Percentiles rank a stretch among this genome's conserved stretches.
phyloP scores from a whole-genome alignment of 2,113 vertebrate species.

The Paramisgurnus dabryanus region DNA sequence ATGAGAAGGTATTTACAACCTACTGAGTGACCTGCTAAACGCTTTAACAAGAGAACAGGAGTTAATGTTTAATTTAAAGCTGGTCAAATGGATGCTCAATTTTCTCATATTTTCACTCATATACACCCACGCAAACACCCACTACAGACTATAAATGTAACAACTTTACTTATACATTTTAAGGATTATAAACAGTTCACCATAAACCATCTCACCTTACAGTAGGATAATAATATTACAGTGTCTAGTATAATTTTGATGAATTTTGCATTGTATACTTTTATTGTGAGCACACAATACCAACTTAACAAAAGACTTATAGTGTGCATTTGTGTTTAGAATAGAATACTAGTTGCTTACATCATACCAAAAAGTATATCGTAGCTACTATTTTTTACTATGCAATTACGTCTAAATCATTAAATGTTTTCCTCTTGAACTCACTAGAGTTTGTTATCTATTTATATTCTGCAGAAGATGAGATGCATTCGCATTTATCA shows the following conservation, averaged over 20 bases:
- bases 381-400: too few species aligned
- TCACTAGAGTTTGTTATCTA: too few species aligned
- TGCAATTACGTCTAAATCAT: too few species aligned
- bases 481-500: too few species aligned
- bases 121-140: constrained; percentile 21
- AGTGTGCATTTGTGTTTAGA: background rate
- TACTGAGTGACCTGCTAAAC: constrained; percentile 53
- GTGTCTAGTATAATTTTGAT: background rate
- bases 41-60: constrained; percentile 27
- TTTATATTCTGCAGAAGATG: too few species aligned
- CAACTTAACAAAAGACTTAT: background rate
- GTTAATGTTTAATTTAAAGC: constrained; percentile 66
- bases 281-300: background rate
- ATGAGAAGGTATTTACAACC: constrained; percentile 58
- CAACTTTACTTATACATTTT: background rate
- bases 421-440: too few species aligned
- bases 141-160: background rate
- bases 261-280: background rate
- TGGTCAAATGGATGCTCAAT: constrained; percentile 34
- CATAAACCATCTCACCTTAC: background rate
- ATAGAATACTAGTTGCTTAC: background rate
- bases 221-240: background rate
- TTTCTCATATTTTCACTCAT: constrained; percentile 33
- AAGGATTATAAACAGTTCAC: background rate
- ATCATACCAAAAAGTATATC: background rate